Evolutionary conservation across 2,113 vertebrate species (phyloP), one percentile per base, ranked within the genome.

Genomic region (Beaufortia kweichowensis): DNA sequence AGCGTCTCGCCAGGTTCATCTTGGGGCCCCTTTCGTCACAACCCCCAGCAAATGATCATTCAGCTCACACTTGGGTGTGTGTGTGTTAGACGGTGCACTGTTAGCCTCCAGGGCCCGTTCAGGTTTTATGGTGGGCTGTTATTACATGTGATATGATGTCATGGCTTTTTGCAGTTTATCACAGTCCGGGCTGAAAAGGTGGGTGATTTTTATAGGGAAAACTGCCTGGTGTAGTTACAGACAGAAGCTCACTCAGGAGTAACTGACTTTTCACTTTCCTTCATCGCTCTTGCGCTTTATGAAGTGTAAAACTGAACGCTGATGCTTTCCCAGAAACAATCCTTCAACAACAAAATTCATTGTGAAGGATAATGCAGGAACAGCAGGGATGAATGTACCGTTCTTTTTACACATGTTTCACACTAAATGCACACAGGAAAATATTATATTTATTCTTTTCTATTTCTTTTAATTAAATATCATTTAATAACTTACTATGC

Each of bases 121-220:
- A n/a, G 28, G 61, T 76, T 63, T 48, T 60, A 41, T 53, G 56
- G 61, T 65, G 24, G 10, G 53, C 63, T n/a, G 31, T 57, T 73
- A 8, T 55, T 64, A 66, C 3, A 56, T 55, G 48, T 56, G 41
- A n/a, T 69, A 60, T 76, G 67, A 81, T 74, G 77, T 79, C 77
- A 69, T 73, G 59, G 4, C 41, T 24, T 39, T 78, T 39, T 75
- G 31, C 26, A 63, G 70, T 75, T 55, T 69, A 33, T 75, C 63
- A 63, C 15, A 55, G 35, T 12, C 12, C 4, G 11, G 35, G 50
- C 48, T 50, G 4, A 11, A 19, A 31, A 24, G 35, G 65, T 50
- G 59, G 10, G n/a, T 26, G n/a, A 48, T 2, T 60, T 50, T 76
- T 71, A 60, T 55, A 17, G 61, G 41, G 62, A 41, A 77, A 35